Conservation (phyloP, 2,113 vertebrate species). For the Anarhynchus alexandrinus region DNA sequence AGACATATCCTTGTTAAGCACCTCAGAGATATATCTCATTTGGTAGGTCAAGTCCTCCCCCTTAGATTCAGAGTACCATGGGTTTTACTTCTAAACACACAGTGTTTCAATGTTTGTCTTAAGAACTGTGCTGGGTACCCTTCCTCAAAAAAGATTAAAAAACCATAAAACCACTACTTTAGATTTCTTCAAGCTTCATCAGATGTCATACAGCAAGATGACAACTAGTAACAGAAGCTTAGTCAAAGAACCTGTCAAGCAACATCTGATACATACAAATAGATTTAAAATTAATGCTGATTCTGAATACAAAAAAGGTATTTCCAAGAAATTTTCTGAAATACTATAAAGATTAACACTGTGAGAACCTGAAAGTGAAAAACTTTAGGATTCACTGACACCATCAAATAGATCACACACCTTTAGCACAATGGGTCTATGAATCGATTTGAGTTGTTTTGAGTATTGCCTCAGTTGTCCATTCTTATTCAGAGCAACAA, state of each 20-base stretch:
- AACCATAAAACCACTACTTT: neutral
- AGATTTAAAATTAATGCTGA: neutral
- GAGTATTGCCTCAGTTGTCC: neutral
- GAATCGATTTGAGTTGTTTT: neutral
- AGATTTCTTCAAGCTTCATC: neutral
- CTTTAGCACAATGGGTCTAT: neutral
- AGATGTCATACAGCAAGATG: neutral
- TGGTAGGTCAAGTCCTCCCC: neutral
- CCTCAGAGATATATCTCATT: neutral
- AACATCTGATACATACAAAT: neutral
- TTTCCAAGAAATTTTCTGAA: neutral
- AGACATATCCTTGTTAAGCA: neutral
- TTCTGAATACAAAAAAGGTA: neutral
- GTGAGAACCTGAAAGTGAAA: neutral
- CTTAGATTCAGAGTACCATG: neutral
- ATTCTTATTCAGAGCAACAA: neutral
- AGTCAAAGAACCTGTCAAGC: neutral
- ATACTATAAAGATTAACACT: neutral
- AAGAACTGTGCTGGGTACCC: neutral
- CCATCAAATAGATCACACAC: neutral
- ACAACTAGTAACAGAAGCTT: neutral
- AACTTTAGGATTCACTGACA: neutral
- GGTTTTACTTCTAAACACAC: neutral
- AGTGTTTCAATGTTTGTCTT: rapidly evolving
- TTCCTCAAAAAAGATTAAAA: neutral